Evolutionary conservation across 2,888 invertebrate species (phyloP), one percentile per base, ranked within the genome.

Genomic region (Drosophila imparisetae): DNA sequence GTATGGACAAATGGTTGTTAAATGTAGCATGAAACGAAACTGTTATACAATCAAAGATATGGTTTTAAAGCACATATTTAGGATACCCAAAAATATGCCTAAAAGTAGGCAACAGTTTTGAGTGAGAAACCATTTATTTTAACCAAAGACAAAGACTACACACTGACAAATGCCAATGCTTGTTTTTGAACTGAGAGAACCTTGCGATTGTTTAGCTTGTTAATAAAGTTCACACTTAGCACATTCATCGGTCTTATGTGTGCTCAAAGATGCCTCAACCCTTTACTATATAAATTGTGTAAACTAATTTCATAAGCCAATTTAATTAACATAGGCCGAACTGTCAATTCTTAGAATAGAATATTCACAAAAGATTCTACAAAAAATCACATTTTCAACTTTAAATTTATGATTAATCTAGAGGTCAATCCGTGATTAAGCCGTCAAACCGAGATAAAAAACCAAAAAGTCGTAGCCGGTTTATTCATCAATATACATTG

Each of bases 21-120:
- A 58, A 4, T 24, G 11, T 4, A 18, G 5, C 13, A 6, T 27
- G 5, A 36, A 36, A 4, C 18, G 2, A 65, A 74, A 55, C 66
- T 69, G 69, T 78, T 66, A 65, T 61, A 61, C 66, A 8, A n/a
- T 11, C 0, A 1, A 15, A 10, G 8, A 10, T 15, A 1, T 2
- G 0, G 4, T 2, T 18, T 4, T 21, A 7, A 27, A 54, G 70
- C 66, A 77, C 70, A 61, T 3, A 24, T 42, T 66, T 70, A 18
- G 50, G 78, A n/a, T 40, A 0, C 1, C 0, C 3, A 1, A 21
- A 13, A 8, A 34, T 27, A 3, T 1, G 70, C 77, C 74, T 74
- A 59, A 74, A 54, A 70, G 57, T 8, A n/a, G 13, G 55, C 55
- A 7, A 29, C 3, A 29, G 1, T 38, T 38, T 27, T 54, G 4